Evolutionary conservation across 2,797 vertebrate species (phyloP).

Genomic region (Amblyraja radiata): DNA sequence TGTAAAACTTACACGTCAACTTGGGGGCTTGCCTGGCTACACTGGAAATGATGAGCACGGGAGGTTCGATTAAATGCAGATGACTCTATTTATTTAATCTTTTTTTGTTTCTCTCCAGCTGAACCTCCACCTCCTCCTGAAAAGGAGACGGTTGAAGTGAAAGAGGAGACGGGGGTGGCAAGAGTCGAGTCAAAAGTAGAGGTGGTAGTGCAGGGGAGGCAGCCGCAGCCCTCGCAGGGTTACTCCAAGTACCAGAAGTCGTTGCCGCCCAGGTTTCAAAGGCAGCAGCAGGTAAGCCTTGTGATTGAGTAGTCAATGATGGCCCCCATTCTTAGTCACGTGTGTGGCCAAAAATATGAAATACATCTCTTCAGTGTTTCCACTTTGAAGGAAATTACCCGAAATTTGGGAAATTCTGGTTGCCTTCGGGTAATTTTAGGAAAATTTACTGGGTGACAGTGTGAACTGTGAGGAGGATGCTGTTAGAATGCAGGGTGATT

Average conservation of each 20-base stretch:
- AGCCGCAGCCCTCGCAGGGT: constrained; percentile 59
- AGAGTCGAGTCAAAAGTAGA: constrained; percentile 61
- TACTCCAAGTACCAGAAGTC: constrained; percentile 93
- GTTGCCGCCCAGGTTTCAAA: constrained; percentile 84
- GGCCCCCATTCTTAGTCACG: no score
- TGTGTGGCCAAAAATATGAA: no score
- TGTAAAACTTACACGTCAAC: no score
- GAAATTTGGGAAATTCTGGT: no score
- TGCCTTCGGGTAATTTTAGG: no score
- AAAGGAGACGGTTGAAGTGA: constrained; percentile 46
- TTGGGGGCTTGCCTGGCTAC: neutral
- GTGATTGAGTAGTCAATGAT: neutral
- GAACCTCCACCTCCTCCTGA: constrained; percentile 5
- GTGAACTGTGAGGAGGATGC: no score
- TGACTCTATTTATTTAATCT: neutral
- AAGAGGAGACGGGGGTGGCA: constrained; percentile 49
- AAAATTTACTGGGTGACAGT: no score
- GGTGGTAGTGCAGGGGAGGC: constrained; percentile 49
- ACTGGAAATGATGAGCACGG: neutral
- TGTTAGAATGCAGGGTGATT: no score
- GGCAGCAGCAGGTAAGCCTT: constrained; percentile 78
- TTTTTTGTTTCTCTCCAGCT: neutral
- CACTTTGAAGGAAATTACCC: no score
- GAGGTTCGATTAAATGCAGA: neutral
- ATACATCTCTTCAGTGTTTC: no score